Base-by-base conservation (phyloP, 92 coral and sea anemone species). In the Diadumene lineata region DNA sequence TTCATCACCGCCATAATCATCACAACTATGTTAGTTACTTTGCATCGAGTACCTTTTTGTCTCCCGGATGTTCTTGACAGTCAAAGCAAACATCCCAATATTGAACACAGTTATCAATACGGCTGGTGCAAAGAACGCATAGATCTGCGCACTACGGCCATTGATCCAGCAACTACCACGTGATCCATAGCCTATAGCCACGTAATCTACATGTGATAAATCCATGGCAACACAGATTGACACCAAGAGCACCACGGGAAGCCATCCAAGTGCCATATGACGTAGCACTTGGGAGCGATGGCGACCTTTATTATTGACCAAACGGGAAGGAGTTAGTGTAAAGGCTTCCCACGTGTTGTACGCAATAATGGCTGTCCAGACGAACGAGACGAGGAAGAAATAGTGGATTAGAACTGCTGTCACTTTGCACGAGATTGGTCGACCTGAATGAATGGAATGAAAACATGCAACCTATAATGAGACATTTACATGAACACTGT, bases 201-300 rank as follows among this genome's bases (percentile, higher is more conserved):
- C 68, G 6, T 38, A 4, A 38, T 38, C 13, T 21, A 46, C 48
- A 18, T 73, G 61, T 55, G 88, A 66, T 62, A 65, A 66, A 74
- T 83, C 92, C 31, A 87, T 69, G 30, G 69, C 60, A 7, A 80
- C 43, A 34, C 85, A 83, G 13, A 60, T 38, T 15, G 44, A 43
- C 21, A 77, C 77, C 44, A 71, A 80, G 11, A 74, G 3, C 25
- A 83, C 27, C 22, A 82, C 76, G 33, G 67, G 43, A 23, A 83
- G 24, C 92, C 92, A 87, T 23, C 80, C 92, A 34, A 75, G 72
- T 19, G 79, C 68, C 67, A 77, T 79, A 55, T 77, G 68, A n/a
- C 82, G 81, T 56, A 79, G 1, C 63, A 63, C 76, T 24, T 55
- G 80, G 34, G 24, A 43, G 34, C 80, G 80, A 48, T 68, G 79